Percentiles rank a stretch among this genome's conserved stretches.
These are phyloP conservation scores for Mycetomoellerius zeteki DNA, from an alignment of 1,140 invertebrate genomes.

Conservation along the genomic window DNA sequence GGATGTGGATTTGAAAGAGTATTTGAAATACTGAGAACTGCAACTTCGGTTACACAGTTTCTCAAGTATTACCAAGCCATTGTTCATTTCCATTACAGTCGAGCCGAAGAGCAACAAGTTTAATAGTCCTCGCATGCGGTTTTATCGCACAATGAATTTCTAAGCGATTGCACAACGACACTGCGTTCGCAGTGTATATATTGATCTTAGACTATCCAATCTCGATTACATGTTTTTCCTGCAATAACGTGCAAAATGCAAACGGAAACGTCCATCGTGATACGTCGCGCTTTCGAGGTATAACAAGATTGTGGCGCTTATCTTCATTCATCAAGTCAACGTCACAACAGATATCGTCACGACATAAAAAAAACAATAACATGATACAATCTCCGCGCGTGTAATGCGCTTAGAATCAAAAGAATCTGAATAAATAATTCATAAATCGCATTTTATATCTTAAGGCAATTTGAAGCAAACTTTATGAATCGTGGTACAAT, in stretches of 20 bases:
- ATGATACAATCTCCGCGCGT: neutral
- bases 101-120: slow-evolving; percentile 60
- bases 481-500: neutral
- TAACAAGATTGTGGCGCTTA: slow-evolving; percentile 16
- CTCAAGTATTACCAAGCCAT: slow-evolving; percentile 55
- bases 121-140: slow-evolving; percentile 62
- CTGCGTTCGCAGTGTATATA: slow-evolving; percentile 25
- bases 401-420: neutral
- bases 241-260: slow-evolving; percentile 33
- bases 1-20: neutral
- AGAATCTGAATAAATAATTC: neutral
- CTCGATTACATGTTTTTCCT: slow-evolving; percentile 44
- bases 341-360: neutral
- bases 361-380: neutral
- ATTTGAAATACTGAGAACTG: neutral
- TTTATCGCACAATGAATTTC: slow-evolving; percentile 63
- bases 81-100: slow-evolving; percentile 55
- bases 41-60: slow-evolving; percentile 7
- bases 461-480: neutral
- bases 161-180: slow-evolving; percentile 51
- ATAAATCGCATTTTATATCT: neutral
- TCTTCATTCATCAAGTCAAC: slow-evolving; percentile 20
- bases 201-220: slow-evolving; percentile 31
- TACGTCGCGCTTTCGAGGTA: neutral
- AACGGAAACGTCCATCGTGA: slow-evolving; percentile 14